Evolutionary conservation across 2,797 vertebrate species (phyloP), one percentile per base, ranked within the genome.

Genomic region (Menidia menidia): DNA sequence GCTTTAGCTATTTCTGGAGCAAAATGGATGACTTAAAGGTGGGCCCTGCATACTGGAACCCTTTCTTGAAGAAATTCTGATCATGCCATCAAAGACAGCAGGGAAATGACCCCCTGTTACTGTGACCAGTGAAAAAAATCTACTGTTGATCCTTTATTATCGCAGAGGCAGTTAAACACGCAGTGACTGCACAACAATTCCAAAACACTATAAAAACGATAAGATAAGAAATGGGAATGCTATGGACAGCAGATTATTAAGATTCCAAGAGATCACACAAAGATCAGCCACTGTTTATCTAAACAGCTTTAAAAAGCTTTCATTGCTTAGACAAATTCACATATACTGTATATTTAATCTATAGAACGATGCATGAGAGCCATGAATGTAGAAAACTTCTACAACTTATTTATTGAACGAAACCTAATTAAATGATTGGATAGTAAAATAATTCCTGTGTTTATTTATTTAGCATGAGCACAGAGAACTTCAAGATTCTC

Each of bases 261-360:
- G 76, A 91, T 89, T 84, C 83, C 85, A 68, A 71, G 57, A 60
- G 25, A 53, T 81, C 64, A 80, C 84, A 73, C 30, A 61, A 65
- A 73, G 56, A 44, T 8, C 0, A 15, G 53, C 58, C 19, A 1
- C 56, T 75, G 15, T 65, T 25, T 67, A 75, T 68, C 76, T 66
- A 67, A 41, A 30, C 32, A 45, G 48, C 44, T 77, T 70, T 67
- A 31, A 71, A 79, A 78, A 58, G 51, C 43, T 64, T 60, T 43
- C 42, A 43, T 60, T 68, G n/a, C 62, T 63, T 75, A 64, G 64
- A 18, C 44, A 25, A 76, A 74, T 68, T 12, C 15, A 68, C 68
- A 75, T 71, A 69, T 3, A 4, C n/a, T 18, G 12, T 41, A 25
- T 16, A 68, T 62, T 59, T 58, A 4, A 63, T 74, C 16, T 12